These are phyloP conservation scores for Glossophaga mutica DNA, from an alignment of 2,797 vertebrate species.

Conservation along the genomic window DNA sequence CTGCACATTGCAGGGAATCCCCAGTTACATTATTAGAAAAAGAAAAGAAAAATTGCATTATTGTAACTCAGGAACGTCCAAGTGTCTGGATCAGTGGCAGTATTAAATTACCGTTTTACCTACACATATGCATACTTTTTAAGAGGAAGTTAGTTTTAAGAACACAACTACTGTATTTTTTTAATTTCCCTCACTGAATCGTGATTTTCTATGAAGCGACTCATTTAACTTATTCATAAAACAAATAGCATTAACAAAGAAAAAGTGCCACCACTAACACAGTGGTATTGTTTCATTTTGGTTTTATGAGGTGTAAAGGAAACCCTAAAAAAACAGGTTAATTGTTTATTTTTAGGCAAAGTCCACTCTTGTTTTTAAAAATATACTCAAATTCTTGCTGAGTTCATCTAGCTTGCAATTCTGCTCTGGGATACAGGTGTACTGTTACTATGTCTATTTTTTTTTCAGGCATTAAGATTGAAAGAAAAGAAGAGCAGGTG, in stretches of 20 bases:
- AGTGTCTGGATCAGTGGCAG: neutral
- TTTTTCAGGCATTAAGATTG: neutral
- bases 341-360: slow-evolving; percentile 58
- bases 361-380: slow-evolving; percentile 44
- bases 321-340: neutral
- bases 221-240: slow-evolving; percentile 33
- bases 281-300: neutral
- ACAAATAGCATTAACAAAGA: neutral
- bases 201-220: neutral
- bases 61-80: neutral
- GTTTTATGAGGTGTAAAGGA: neutral
- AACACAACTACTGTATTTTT: neutral
- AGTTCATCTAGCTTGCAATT: slow-evolving; percentile 66
- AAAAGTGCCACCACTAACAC: neutral
- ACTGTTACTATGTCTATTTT: slow-evolving; percentile 67
- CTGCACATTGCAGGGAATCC: neutral
- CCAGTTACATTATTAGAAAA: neutral
- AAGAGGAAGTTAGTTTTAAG: neutral
- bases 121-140: neutral
- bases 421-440: slow-evolving; percentile 55
- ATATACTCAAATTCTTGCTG: slow-evolving; percentile 53
- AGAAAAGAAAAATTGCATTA: slow-evolving; percentile 8
- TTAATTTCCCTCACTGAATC: neutral
- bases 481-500: neutral
- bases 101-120: neutral